Evolutionary conservation across 2,797 vertebrate species (phyloP).

Genomic region (Chromobotia macracanthus): DNA sequence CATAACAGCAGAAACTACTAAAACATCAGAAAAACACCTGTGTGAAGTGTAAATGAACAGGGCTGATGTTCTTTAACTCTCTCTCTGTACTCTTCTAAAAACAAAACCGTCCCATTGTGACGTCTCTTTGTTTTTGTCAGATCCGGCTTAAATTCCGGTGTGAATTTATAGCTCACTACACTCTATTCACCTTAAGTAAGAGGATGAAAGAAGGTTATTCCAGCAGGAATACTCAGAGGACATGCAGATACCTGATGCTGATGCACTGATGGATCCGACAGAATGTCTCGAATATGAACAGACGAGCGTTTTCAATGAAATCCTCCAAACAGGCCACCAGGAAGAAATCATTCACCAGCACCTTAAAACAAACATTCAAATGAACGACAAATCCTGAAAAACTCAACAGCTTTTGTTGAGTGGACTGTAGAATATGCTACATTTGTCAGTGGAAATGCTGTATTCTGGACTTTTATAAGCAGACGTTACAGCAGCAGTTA

Average conservation of each 20-base stretch:
- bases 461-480: no score
- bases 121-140: slow-evolving; percentile 29
- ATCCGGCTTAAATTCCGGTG: slow-evolving; percentile 33
- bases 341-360: slow-evolving; percentile 96
- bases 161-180: slow-evolving; percentile 26
- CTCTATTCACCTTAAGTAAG: no score
- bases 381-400: neutral
- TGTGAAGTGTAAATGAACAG: neutral
- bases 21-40: neutral
- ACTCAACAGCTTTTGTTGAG: no score
- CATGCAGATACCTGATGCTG: slow-evolving; percentile 87
- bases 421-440: no score
- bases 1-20: neutral
- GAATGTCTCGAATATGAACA: slow-evolving; percentile 98
- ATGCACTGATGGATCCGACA: slow-evolving; percentile 98
- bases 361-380: slow-evolving; percentile 71
- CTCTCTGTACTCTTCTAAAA: neutral
- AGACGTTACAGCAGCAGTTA: no score
- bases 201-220: slow-evolving; percentile 42
- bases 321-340: slow-evolving; percentile 96
- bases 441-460: no score
- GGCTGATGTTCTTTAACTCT: neutral
- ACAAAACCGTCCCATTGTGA: slow-evolving; percentile 6
- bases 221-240: slow-evolving; percentile 22
- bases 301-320: slow-evolving; percentile 96